Percentiles rank a stretch among this genome's conserved stretches.
These are phyloP conservation scores for Leptobrachium ailaonicum DNA, from an alignment of 2,113 vertebrate species.

Conservation along the genomic window DNA sequence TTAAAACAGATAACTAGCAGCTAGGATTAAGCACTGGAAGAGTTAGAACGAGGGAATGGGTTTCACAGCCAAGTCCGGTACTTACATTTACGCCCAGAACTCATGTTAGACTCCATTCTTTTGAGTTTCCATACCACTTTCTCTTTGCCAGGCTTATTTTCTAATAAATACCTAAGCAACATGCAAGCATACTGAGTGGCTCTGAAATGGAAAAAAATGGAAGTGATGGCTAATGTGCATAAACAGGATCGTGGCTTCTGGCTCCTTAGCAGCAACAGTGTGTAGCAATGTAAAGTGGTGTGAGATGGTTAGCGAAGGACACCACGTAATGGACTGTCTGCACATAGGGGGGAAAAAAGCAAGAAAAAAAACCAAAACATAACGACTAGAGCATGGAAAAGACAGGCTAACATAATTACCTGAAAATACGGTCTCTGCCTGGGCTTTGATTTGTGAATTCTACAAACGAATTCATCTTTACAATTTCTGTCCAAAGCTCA, in stretches of 20 bases:
- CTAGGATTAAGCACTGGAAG: neutral
- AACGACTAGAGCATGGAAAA: too few relatives aligned
- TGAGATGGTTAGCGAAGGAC: neutral
- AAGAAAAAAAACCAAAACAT: too few relatives aligned
- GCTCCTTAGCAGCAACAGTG: neutral
- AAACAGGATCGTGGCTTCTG: slow-evolving; percentile 34
- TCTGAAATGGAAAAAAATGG: slow-evolving; percentile 75
- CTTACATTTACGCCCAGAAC: slow-evolving; percentile 91
- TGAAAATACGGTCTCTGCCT: slow-evolving; percentile 86
- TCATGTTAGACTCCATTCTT: slow-evolving; percentile 85
- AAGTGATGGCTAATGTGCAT: slow-evolving; percentile 50
- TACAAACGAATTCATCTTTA: slow-evolving; percentile 77
- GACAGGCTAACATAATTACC: slow-evolving; percentile 61
- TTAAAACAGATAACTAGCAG: too few relatives aligned
- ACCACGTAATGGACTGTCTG: neutral
- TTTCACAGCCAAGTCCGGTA: slow-evolving; percentile 58
- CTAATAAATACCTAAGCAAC: slow-evolving; percentile 81
- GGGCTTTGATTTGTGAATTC: slow-evolving; percentile 80
- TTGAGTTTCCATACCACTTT: slow-evolving; percentile 78
- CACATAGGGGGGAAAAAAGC: too few relatives aligned
- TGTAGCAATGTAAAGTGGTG: neutral
- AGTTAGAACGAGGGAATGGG: neutral
- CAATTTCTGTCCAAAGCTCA: neutral
- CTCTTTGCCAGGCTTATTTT: slow-evolving; percentile 71
- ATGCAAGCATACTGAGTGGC: slow-evolving; percentile 90